phyloP scores from a whole-genome alignment of 1,140 invertebrate genomes.

The Drosophila busckii region DNA sequence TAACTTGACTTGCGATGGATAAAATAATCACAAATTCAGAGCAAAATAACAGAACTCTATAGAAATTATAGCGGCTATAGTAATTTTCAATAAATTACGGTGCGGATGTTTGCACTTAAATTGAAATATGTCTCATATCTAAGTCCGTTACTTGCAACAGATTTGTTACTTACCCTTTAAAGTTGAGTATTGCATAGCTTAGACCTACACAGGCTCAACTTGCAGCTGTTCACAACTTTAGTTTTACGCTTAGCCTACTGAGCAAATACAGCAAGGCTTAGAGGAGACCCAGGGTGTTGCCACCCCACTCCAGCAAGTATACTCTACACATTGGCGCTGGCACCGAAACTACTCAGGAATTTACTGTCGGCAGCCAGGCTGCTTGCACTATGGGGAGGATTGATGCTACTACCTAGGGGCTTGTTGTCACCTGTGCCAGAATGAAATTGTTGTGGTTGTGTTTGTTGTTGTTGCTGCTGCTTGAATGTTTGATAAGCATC shows the following conservation, averaged over 20 bases:
- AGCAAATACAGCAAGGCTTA: slow-evolving; percentile 39
- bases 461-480: slow-evolving; percentile 58
- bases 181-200: too few species aligned
- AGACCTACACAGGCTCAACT: neutral
- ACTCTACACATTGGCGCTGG: slow-evolving; percentile 65
- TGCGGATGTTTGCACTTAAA: too few species aligned
- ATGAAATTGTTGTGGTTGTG: slow-evolving; percentile 52
- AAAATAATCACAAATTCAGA: too few species aligned
- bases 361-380: slow-evolving; percentile 62
- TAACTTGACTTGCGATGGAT: too few species aligned
- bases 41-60: too few species aligned
- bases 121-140: too few species aligned
- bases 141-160: too few species aligned
- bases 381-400: slow-evolving; percentile 51
- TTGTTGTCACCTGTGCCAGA: slow-evolving; percentile 59
- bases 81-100: too few species aligned
- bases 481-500: slow-evolving; percentile 72
- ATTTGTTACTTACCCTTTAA: too few species aligned
- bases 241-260: slow-evolving; percentile 33
- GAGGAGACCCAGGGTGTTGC: neutral
- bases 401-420: slow-evolving; percentile 34
- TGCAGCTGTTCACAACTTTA: slow-evolving; percentile 15
- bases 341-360: slow-evolving; percentile 73
- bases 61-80: too few species aligned
- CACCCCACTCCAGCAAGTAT: neutral